Conservation (phyloP, 1,140 invertebrate genomes). For the Sipha flava region DNA sequence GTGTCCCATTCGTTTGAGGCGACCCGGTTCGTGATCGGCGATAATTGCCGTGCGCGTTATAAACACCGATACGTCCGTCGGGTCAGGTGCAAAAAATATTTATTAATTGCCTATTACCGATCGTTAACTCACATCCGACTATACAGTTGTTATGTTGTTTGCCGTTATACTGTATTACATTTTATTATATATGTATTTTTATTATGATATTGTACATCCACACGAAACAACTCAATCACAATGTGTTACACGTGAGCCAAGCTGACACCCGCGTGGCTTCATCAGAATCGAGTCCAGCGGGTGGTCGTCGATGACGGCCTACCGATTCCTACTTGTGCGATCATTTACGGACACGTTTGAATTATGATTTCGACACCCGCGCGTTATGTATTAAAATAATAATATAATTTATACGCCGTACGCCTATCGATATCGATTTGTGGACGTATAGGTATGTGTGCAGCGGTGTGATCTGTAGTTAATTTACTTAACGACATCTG, state of each 20-base stretch:
- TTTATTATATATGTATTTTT: too few species aligned
- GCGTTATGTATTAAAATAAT: background rate
- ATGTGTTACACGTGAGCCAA: too few species aligned
- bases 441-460: too few species aligned
- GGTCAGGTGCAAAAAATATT: background rate
- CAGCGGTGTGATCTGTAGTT: too few species aligned
- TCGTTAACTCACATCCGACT: too few species aligned
- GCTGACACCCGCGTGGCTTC: too few species aligned
- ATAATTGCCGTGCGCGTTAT: constrained; percentile 23
- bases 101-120: constrained; percentile 12
- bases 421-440: background rate
- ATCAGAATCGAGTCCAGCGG: background rate
- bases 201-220: too few species aligned
- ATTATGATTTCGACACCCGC: background rate
- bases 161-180: too few species aligned
- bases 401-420: background rate
- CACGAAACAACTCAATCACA: background rate
- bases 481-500: too few species aligned
- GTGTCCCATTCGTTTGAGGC: background rate
- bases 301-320: background rate
- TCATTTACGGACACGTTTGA: background rate
- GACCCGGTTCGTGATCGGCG: constrained; percentile 19
- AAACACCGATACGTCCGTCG: background rate
- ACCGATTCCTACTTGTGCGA: background rate
- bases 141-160: background rate